Percentiles rank a stretch among this genome's conserved stretches.
These are phyloP conservation scores for Percina caprodes DNA, from an alignment of 2,113 vertebrate species.

Conservation along the genomic window DNA sequence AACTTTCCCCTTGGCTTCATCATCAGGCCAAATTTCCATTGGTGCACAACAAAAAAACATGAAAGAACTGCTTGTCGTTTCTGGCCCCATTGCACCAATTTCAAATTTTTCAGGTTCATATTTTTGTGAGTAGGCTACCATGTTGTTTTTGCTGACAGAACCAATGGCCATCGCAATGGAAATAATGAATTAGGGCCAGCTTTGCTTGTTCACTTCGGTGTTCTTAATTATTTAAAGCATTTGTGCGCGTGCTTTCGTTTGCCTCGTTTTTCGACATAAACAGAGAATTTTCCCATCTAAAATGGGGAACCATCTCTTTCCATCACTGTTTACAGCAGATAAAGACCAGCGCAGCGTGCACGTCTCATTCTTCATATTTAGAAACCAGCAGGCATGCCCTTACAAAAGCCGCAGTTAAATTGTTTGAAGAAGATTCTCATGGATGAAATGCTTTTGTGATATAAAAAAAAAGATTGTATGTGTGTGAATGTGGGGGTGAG, in stretches of 20 bases:
- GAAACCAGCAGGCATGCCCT: conserved; percentile 14
- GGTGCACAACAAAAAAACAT: too few relatives aligned
- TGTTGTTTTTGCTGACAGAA: too few relatives aligned
- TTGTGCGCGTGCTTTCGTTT: background rate
- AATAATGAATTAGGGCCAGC: background rate
- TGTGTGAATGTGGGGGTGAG: background rate
- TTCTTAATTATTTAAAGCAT: background rate
- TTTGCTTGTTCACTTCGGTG: background rate
- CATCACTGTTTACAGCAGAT: conserved; percentile 7
- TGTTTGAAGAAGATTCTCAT: conserved; percentile 38
- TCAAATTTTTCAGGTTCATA: too few relatives aligned
- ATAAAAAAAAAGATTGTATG: conserved; percentile 5
- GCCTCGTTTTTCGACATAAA: background rate
- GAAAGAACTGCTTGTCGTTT: too few relatives aligned
- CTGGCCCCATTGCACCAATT: too few relatives aligned
- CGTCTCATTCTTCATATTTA: conserved; percentile 13
- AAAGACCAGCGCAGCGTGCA: background rate
- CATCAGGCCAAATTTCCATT: too few relatives aligned
- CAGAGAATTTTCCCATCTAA: background rate
- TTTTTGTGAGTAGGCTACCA: too few relatives aligned
- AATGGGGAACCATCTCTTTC: background rate
- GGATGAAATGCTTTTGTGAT: conserved; percentile 34
- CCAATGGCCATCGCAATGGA: too few relatives aligned
- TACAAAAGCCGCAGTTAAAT: conserved; percentile 28
- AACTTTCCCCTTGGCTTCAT: too few relatives aligned